phyloP scores from a whole-genome alignment of 2,888 invertebrate genomes.

The Cetonia aurata region DNA sequence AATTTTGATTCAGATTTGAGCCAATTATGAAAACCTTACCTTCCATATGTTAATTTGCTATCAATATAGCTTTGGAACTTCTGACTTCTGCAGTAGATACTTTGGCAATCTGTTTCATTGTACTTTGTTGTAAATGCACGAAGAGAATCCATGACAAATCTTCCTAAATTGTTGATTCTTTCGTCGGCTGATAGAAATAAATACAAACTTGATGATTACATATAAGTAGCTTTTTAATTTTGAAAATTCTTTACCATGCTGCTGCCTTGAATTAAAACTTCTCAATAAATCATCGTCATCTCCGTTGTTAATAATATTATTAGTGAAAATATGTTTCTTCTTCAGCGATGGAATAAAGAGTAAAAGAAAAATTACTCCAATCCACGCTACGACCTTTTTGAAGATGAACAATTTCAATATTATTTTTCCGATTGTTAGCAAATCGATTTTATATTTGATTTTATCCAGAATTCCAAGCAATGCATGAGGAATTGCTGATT shows the following conservation, averaged over 20 bases:
- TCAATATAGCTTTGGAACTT: constrained; percentile 25
- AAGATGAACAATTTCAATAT: constrained; percentile 82
- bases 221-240: neutral
- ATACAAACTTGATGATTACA: neutral
- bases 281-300: constrained; percentile 48
- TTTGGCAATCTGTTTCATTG: constrained; percentile 23
- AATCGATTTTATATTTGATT: constrained; percentile 77
- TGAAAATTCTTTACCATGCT: constrained; percentile 18
- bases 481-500: constrained; percentile 67
- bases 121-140: constrained; percentile 46
- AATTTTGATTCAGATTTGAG: neutral
- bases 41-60: constrained; percentile 33
- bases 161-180: constrained; percentile 46
- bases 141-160: constrained; percentile 50
- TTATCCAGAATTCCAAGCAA: constrained; percentile 75
- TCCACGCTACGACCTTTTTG: constrained; percentile 85
- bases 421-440: constrained; percentile 81
- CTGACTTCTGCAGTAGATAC: constrained; percentile 33
- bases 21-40: constrained; percentile 8
- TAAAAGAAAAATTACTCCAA: constrained; percentile 80
- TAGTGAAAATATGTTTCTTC: constrained; percentile 51
- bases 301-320: constrained; percentile 45
- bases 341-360: constrained; percentile 76
- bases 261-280: constrained; percentile 36
- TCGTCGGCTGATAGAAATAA: constrained; percentile 43